Conservation (phyloP, 2,888 invertebrate genomes). For the Monoplex corrugatus region DNA sequence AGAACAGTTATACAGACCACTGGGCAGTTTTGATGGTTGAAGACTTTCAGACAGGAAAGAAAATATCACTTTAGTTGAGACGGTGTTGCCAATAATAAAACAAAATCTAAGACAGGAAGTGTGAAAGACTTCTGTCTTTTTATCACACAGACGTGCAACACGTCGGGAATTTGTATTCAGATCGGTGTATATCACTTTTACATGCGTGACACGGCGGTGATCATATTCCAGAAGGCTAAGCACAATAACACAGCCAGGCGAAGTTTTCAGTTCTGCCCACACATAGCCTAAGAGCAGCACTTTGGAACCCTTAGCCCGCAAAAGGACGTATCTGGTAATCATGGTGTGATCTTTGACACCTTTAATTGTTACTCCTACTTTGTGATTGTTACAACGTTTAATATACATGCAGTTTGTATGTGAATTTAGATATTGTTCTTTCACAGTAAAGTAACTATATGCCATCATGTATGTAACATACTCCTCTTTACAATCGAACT, state of each 20-base stretch:
- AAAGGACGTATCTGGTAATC: background rate
- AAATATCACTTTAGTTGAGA: background rate
- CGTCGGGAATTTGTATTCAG: background rate
- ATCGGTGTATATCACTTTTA: background rate
- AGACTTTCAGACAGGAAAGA: background rate
- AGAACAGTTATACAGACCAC: slow-evolving; percentile 12
- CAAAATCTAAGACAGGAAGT: background rate
- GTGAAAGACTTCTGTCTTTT: background rate
- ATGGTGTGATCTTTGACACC: background rate
- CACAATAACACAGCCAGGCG: background rate
- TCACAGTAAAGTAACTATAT: no score
- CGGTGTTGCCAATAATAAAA: background rate
- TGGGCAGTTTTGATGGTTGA: background rate
- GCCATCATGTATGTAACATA: background rate
- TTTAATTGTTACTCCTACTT: background rate
- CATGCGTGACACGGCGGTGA: no score
- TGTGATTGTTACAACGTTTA: background rate
- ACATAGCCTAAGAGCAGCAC: background rate
- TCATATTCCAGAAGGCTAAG: background rate
- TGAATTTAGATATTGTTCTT: background rate
- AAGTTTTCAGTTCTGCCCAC: background rate
- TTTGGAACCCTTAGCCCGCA: no score
- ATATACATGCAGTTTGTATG: background rate
- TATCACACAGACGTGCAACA: background rate
- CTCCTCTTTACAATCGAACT: no score